phyloP scores from a whole-genome alignment of 2,888 invertebrate genomes.

The Lymantria monacha region DNA sequence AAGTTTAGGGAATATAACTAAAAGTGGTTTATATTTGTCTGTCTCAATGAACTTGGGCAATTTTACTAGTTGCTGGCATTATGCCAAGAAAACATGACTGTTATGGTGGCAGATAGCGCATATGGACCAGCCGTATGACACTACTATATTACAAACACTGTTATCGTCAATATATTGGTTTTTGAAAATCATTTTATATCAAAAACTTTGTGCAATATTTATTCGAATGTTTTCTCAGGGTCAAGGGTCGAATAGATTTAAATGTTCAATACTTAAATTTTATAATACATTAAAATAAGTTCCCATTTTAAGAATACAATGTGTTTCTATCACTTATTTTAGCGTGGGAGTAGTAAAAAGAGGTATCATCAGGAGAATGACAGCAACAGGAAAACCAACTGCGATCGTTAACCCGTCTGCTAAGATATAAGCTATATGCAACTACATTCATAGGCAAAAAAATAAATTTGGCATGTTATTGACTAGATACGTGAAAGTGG shows the following conservation, averaged over 20 bases:
- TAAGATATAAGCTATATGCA: too few species aligned
- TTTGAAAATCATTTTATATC: constrained; percentile 9
- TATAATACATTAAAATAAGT: too few species aligned
- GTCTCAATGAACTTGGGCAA: constrained; percentile 62
- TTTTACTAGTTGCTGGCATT: constrained; percentile 52
- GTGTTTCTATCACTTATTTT: too few species aligned
- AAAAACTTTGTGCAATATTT: not conserved
- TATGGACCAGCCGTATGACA: constrained; percentile 6
- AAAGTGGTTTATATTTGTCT: constrained; percentile 43
- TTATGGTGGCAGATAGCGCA: constrained; percentile 41
- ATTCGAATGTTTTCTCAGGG: not conserved
- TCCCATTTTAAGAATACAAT: too few species aligned
- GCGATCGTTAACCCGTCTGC: too few species aligned
- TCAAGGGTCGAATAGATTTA: constrained; percentile 5
- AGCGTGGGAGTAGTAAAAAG: too few species aligned
- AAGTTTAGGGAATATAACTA: constrained; percentile 3
- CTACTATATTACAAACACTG: not conserved
- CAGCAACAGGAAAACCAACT: too few species aligned
- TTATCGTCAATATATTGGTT: constrained; percentile 18
- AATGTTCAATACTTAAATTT: too few species aligned
- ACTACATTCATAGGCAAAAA: too few species aligned
- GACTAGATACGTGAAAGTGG: too few species aligned
- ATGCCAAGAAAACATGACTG: constrained; percentile 47
- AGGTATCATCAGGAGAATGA: too few species aligned
- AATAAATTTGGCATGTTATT: too few species aligned